phyloP scores from a whole-genome alignment of 2,797 vertebrate species.

The Denticeps clupeoides region DNA sequence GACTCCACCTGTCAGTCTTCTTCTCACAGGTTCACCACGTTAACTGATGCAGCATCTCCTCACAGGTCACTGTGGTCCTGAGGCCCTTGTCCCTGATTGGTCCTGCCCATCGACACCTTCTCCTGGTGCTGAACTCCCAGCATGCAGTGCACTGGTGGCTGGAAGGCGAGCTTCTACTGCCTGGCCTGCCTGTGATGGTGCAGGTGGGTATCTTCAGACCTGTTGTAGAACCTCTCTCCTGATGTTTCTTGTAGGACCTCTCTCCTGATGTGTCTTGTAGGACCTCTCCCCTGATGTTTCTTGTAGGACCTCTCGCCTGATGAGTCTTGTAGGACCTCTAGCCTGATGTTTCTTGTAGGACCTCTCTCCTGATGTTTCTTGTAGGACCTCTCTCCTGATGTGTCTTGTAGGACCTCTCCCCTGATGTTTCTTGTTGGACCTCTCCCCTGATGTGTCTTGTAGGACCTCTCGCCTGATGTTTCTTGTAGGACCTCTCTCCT shows the following conservation, averaged over 20 bases:
- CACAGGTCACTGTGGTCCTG: constrained; percentile 53
- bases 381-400: too few relatives aligned
- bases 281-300: too few relatives aligned
- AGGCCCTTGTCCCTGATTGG: constrained; percentile 36
- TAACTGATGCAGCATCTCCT: constrained; percentile 1
- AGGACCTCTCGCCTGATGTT: too few relatives aligned
- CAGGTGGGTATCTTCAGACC: constrained; percentile 39
- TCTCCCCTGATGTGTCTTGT: background rate
- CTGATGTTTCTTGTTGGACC: too few relatives aligned
- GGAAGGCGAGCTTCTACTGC: constrained; percentile 39
- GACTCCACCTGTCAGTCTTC: background rate
- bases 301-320: too few relatives aligned
- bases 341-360: too few relatives aligned
- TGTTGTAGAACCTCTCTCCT: background rate
- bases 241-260: too few relatives aligned
- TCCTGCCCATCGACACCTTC: constrained; percentile 30
- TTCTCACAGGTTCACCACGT: background rate
- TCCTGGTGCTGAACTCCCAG: constrained; percentile 58
- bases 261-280: background rate
- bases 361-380: background rate
- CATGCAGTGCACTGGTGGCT: constrained; percentile 48
- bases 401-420: too few relatives aligned
- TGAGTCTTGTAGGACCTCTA: background rate
- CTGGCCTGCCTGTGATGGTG: constrained; percentile 39
- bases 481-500: too few relatives aligned